A percentile compares a stretch with the other conserved stretches of the same genome.
Evolutionary conservation across 1,140 invertebrate genomes (phyloP).

Genomic region (Cyclina sinensis): DNA sequence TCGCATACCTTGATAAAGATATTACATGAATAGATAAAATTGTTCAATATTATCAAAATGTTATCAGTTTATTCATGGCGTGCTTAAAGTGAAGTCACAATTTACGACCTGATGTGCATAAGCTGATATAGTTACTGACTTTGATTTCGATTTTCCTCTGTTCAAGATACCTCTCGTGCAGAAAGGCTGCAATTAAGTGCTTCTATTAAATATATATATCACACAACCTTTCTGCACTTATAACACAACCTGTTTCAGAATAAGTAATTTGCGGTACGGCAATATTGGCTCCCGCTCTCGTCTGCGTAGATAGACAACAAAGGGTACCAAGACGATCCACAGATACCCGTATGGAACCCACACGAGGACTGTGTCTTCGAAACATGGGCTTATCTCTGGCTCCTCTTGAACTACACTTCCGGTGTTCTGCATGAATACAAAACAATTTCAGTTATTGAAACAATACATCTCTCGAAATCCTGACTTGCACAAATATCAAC

Average conservation of each 20-base stretch:
- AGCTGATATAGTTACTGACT: too few species aligned
- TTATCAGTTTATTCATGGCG: too few species aligned
- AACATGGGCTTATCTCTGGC: conserved; percentile 79
- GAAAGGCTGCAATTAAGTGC: too few species aligned
- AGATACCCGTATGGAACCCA: conserved; percentile 95
- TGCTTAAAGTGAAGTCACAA: too few species aligned
- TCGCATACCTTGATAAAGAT: too few species aligned
- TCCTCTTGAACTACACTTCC: background rate
- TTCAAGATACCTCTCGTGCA: too few species aligned
- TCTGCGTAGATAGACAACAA: conserved; percentile 91
- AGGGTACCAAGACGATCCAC: conserved; percentile 92
- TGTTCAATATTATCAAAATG: too few species aligned
- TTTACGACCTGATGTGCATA: too few species aligned
- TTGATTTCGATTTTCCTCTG: too few species aligned
- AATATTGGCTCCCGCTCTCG: conserved; percentile 4
- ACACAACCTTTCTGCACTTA: too few species aligned
- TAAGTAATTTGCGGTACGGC: conserved; percentile 28
- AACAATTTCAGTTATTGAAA: background rate
- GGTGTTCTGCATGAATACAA: background rate
- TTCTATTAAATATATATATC: too few species aligned
- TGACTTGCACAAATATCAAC: background rate
- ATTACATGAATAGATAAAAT: too few species aligned
- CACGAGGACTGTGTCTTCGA: conserved; percentile 90
- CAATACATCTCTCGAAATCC: background rate
- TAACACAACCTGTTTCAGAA: conserved; percentile 61